Evolutionary conservation across 2,113 vertebrate species (phyloP).

Genomic region (Lagenorhynchus albirostris): DNA sequence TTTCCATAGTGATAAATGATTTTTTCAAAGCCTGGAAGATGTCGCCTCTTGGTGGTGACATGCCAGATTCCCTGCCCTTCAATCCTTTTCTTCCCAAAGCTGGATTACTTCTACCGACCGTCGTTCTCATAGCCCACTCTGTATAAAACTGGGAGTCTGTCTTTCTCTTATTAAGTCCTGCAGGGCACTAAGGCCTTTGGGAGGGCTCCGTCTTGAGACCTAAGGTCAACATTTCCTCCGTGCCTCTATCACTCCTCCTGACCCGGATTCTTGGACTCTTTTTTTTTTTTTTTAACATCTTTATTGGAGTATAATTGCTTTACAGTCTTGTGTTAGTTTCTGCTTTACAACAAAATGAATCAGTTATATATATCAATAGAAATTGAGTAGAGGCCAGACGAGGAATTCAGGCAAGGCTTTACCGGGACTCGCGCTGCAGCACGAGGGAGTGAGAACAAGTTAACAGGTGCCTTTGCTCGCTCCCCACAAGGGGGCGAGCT

Average conservation of each 20-base stretch:
- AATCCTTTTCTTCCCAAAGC: not conserved
- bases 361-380: not conserved
- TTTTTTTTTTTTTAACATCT: too few relatives aligned
- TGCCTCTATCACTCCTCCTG: not conserved
- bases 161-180: not conserved
- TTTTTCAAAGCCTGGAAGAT: not conserved
- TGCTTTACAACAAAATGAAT: too few relatives aligned
- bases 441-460: not conserved
- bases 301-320: too few relatives aligned
- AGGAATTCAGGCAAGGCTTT: not conserved
- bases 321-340: too few relatives aligned
- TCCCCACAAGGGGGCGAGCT: not conserved
- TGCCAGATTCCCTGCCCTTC: not conserved
- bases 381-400: accelerated
- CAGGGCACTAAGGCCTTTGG: not conserved
- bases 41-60: not conserved
- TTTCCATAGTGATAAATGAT: not conserved
- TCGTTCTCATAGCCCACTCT: not conserved
- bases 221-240: too few relatives aligned
- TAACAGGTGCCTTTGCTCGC: not conserved
- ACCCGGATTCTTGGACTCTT: not conserved
- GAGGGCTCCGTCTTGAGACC: not conserved
- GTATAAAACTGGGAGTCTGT: not conserved
- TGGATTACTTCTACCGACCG: not conserved
- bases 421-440: too few relatives aligned